Conservation (phyloP, 2,888 invertebrate genomes). For the Nomada ruficornis region DNA sequence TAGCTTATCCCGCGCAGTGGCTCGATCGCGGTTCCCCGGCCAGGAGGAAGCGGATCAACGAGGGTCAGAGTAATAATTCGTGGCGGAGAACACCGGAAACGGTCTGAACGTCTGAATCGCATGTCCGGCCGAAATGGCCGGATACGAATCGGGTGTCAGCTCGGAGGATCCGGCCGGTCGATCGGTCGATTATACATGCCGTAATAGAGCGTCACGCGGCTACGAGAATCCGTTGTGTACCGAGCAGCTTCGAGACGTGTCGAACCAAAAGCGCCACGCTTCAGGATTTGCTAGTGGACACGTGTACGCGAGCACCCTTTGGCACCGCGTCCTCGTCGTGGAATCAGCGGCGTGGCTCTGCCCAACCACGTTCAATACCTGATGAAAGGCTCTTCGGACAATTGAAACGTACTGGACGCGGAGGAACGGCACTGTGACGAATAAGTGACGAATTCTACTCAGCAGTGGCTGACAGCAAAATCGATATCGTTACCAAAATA, state of each 20-base stretch:
- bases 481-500: too few relatives aligned
- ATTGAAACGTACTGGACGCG: too few relatives aligned
- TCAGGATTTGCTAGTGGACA: constrained; percentile 63
- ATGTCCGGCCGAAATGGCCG: constrained; percentile 62
- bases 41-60: constrained; percentile 18
- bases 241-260: constrained; percentile 54
- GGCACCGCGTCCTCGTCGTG: constrained; percentile 14
- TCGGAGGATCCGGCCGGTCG: constrained; percentile 53
- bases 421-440: too few relatives aligned
- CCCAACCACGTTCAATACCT: neutral
- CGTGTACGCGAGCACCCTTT: constrained; percentile 42
- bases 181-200: constrained; percentile 64
- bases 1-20: neutral
- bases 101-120: constrained; percentile 54
- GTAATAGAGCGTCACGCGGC: constrained; percentile 64
- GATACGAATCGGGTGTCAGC: constrained; percentile 65
- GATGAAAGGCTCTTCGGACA: neutral
- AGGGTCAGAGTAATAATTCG: constrained; percentile 42
- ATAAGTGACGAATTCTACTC: neutral
- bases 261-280: constrained; percentile 49
- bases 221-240: constrained; percentile 62
- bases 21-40: neutral
- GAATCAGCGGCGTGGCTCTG: constrained; percentile 26
- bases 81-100: constrained; percentile 53
- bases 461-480: too few relatives aligned